Evolutionary conservation across 2,113 vertebrate species (phyloP), one percentile per base, ranked within the genome.

Genomic region (Tympanuchus pallidicinctus): DNA sequence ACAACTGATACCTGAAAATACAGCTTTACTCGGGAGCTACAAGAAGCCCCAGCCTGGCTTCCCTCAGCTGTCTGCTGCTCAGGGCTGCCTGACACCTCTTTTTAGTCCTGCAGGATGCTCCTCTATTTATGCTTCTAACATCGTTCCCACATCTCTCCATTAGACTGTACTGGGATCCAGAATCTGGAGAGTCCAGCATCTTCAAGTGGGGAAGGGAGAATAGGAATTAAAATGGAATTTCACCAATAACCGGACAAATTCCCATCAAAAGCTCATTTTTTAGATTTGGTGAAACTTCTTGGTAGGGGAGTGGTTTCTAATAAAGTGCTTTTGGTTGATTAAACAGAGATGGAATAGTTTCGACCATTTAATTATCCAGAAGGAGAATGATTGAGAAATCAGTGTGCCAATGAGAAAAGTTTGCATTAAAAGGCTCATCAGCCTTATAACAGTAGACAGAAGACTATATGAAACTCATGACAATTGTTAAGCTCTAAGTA

Each of bases 331-430:
- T 70, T 43, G 7, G 9, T 56, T 82, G 59, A 69, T 90, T 70
- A 61, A 93, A 50, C 6, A 43, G 32, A 61, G 30, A 80, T 76
- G 30, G 40, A 76, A 43, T 82, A 61, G 52, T 76, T 92, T 85
- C 60, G 19, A 27, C 64, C 40, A 45, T 30, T 27, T 77, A 86
- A 66, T 69, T 82, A 57, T 10, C 5, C 30, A 65, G 34, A 15
- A 38, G 21, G 75, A 5, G 4, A 22, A 81, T 57, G 22, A 30
- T 79, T 79, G 63, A 76, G 43, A 52, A 76, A 75, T 61, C 74
- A 50, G 3, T 78, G 42, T 4, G 7, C 42, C 65, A 87, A 72
- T 10, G 20, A 80, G 79, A 75, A 84, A 47, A 75, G 87, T 79
- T 77, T 91, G 3, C 43, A 75, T 76, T 69, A 43, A 89, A 93